Percentiles rank a stretch among this genome's conserved stretches.
Evolutionary conservation across 2,797 vertebrate species (phyloP).

Genomic region (Hemitrygon akajei): DNA sequence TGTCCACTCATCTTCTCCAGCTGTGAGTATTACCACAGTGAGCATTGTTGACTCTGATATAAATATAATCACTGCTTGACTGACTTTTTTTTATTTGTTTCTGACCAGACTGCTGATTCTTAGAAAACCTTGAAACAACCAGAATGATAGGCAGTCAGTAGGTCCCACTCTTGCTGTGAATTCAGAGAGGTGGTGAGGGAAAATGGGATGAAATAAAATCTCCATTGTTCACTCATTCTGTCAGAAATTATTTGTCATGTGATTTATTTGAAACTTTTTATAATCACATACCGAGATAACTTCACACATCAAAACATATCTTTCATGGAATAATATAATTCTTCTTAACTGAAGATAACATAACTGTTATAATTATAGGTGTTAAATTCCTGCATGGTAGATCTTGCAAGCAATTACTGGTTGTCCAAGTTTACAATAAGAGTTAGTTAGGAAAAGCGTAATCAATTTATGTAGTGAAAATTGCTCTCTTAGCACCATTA

Average conservation of each 20-base stretch:
- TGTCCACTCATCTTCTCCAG: conserved; percentile 95
- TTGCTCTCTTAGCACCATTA: background rate
- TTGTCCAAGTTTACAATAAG: background rate
- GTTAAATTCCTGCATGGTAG: background rate
- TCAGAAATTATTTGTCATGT: no score
- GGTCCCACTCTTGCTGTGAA: background rate
- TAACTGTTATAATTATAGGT: background rate
- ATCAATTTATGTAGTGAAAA: background rate
- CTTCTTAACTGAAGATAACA: background rate
- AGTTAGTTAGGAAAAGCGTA: background rate
- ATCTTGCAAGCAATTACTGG: background rate
- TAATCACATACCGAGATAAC: background rate
- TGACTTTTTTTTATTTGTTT: background rate
- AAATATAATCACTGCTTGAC: background rate
- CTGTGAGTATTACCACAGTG: conserved; percentile 71
- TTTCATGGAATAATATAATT: background rate
- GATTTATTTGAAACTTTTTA: background rate
- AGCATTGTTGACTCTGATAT: background rate
- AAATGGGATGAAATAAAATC: background rate
- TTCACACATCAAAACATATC: background rate
- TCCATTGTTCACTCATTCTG: background rate
- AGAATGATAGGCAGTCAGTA: background rate
- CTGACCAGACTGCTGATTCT: background rate
- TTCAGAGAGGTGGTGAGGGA: background rate
- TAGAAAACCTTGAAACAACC: background rate